Evolutionary conservation across 2,113 vertebrate species (phyloP).

Genomic region (Gopherus flavomarginatus): DNA sequence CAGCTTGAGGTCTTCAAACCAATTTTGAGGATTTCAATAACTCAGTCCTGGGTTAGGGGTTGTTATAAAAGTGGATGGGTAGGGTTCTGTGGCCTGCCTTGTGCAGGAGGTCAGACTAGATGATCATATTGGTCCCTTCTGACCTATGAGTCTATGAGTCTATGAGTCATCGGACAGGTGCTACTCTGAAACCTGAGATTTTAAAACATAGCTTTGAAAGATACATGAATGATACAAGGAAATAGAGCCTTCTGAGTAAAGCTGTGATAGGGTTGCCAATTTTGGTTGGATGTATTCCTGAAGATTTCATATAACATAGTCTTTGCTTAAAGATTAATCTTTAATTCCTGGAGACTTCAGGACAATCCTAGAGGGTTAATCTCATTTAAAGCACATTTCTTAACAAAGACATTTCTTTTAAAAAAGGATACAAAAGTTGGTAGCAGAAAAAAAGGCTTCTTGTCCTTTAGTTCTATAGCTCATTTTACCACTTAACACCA

Average conservation of each 20-base stretch:
- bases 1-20: too few species aligned
- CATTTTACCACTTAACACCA: not conserved
- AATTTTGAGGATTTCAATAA: too few species aligned
- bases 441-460: not conserved
- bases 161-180: too few species aligned
- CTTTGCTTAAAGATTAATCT: not conserved
- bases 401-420: not conserved
- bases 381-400: not conserved
- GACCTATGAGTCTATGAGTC: too few species aligned
- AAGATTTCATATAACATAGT: not conserved
- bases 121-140: too few species aligned
- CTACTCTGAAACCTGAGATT: not conserved
- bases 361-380: not conserved
- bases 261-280: not conserved
- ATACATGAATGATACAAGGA: not conserved
- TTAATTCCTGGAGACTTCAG: not conserved
- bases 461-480: not conserved
- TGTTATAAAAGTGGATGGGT: too few species aligned
- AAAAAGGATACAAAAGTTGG: not conserved
- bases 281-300: not conserved
- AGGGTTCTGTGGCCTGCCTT: too few species aligned
- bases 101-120: too few species aligned
- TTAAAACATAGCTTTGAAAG: constrained; percentile 1
- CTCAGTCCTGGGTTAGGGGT: too few species aligned
- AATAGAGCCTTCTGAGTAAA: not conserved